Evolutionary conservation across 1,140 invertebrate species (phyloP), one percentile per base, ranked within the genome.

Genomic region (Doryteuthis pealeii): DNA sequence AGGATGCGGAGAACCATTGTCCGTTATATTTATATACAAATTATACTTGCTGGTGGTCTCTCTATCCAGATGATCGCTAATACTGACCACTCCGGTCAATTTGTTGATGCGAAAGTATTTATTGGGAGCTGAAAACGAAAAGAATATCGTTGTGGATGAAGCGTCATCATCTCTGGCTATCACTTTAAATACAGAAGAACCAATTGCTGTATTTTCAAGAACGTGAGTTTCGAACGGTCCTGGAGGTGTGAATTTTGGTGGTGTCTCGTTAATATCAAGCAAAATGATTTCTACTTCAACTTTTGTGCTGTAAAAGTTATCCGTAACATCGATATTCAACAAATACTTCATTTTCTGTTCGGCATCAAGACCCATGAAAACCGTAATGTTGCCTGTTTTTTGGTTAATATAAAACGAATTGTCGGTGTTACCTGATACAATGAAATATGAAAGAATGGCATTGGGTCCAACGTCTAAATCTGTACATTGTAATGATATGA

Each of bases 241-340:
- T 80, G 93, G 92, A 22, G 28, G 66, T 75, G 91, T 92, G 88
- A 98, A 98, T n/a, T 91, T 88, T 0, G 96, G 96, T 2, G 94
- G 92, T 86, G 97, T 97, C 90, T 98, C 96, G 84, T 98, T 99
- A 5, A 94, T 94, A 85, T 98, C 96, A 0, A 91, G 93, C 35
- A 97, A 93, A 15, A 54, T 71, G 45, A 87, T 75, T 32, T 76
- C 62, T 4, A 87, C 78, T 12, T 49, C 78, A 2, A 93, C 90
- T 67, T 90, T 88, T 70, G 94, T 92, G 68, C 89, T 91, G 0
- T 95, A 84, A 1, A 91, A 92, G 6, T 92, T 94, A 6, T 91
- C 90, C 1, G 73, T 78, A 0, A 93, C 94, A 5, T 93, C 94
- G 35, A 98, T 90, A 8, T 0, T 32, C 6, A 68, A 10, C 18